Conservation (phyloP, 1,140 invertebrate genomes). For the Rhynchophorus ferrugineus region DNA sequence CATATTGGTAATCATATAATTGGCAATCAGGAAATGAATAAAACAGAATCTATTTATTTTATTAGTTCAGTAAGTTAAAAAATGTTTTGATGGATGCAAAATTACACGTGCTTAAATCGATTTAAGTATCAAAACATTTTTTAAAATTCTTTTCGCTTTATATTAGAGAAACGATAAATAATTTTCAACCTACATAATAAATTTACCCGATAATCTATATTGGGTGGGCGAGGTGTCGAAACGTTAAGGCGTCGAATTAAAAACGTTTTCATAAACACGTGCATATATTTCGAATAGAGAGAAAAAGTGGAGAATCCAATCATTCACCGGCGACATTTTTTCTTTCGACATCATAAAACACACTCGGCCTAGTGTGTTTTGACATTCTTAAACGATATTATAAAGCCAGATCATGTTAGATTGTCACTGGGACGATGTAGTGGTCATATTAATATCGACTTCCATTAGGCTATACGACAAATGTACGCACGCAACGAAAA, state of each 20-base stretch:
- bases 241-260: background rate
- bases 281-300: background rate
- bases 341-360: background rate
- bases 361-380: background rate
- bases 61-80: too few relatives aligned
- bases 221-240: too few relatives aligned
- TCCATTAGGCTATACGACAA: background rate
- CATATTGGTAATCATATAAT: too few relatives aligned
- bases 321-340: background rate
- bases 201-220: too few relatives aligned
- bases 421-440: background rate
- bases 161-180: too few relatives aligned
- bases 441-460: background rate
- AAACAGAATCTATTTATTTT: too few relatives aligned
- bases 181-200: too few relatives aligned
- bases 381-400: constrained; percentile 3
- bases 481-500: background rate
- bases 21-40: too few relatives aligned
- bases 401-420: constrained; percentile 2
- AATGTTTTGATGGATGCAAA: too few relatives aligned
- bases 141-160: too few relatives aligned
- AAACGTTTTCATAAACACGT: background rate
- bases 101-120: too few relatives aligned
- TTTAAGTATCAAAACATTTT: too few relatives aligned
- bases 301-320: background rate